Evolutionary conservation across 2,797 vertebrate species (phyloP), one percentile per base, ranked within the genome.

Genomic region (Oryzias dopingdopingensis): DNA sequence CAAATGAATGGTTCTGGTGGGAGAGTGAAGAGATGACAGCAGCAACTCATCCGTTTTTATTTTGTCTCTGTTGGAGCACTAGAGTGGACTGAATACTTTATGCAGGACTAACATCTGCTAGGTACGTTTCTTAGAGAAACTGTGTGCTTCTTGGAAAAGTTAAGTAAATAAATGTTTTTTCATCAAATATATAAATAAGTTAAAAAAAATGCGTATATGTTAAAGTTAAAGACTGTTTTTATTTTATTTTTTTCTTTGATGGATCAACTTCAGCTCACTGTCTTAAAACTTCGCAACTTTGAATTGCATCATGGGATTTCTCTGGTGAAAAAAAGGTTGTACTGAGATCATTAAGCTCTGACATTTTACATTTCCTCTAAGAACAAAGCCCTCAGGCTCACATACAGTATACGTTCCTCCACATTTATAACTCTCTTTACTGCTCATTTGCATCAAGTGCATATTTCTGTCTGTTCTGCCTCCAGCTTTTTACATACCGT

Each of bases 381-480:
- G 52, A 75, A 79, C 68, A 68, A 76, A 62, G 47, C 65, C 54
- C 72, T 76, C 60, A 14, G 48, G 37, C 59, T 60, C 62, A 49
- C 44, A 51, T 62, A 64, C 55, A 67, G 54, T 67, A 44, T 47
- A 17, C 42, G 18, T 23, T 48, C 37, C 52, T 53, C 53, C 56
- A 59, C 67, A 61, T 59, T 65, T 50, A n/a, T 22, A 46, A 50
- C 59, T 18, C 59, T 60, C 64, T 73, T 44, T 32, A 46, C 51
- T 23, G 12, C 70, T 71, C 57, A 77, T 76, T 76, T 71, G 59
- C 63, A 84, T 76, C 60, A 14, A 32, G 42, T 44, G 74, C 62
- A 50, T 67, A 68, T 70, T 70, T 67, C 56, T 13, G 17, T 29
- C 47, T 40, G 41, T 52, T 56, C 64, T 57, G 57, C 65, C 63